Base-by-base conservation (phyloP, 2,797 vertebrate genomes). In the Danio kyathit region DNA sequence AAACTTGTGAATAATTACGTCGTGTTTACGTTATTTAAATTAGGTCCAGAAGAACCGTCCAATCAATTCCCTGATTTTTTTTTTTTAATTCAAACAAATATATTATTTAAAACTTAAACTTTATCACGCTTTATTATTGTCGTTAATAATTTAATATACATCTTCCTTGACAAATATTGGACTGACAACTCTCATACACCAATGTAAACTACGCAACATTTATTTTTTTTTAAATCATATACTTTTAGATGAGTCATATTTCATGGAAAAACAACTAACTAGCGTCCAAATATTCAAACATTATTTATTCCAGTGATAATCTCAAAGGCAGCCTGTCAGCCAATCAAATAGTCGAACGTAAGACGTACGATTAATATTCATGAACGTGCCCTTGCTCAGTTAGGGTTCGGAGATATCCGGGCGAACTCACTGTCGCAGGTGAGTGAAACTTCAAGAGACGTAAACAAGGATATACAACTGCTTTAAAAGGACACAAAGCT, bases 301-400 rank as follows among this genome's bases (percentile, higher is more conserved):
- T 59, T 6, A 29, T 57, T 57, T 57, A 57, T 10, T 5, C 19
- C 2, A 29, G 2, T 21, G 5, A 16, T 16, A 16, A n/a, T 3
- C 49, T 16, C 49, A 5, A 29, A 14, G 7, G n/a, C n/a, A 29
- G 29, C 14, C 49, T 14, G 41, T 14, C 17, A 72, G n/a, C 69
- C 70, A 72, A 57, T 73, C 52, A 44, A 70, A 40, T 41, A 6
- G 4, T 6, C 48, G 40, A 57, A 72, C 40, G 73, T 54, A 29
- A 64, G 12, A 13, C 0, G 4, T 69, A 1, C 29, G 29, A 13
- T 77, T 44, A 77, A 49, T 78, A 41, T 77, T 67, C 63, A 77
- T 67, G 16, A 67, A 19, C 14, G 7, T 38, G 10, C 9, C 41
- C 48, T 44, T 16, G 11, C 16, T 6, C 17, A 14, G 3, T 6